Evolutionary conservation across 1,140 invertebrate species (phyloP).

Genomic region (Dinoponera quadriceps): DNA sequence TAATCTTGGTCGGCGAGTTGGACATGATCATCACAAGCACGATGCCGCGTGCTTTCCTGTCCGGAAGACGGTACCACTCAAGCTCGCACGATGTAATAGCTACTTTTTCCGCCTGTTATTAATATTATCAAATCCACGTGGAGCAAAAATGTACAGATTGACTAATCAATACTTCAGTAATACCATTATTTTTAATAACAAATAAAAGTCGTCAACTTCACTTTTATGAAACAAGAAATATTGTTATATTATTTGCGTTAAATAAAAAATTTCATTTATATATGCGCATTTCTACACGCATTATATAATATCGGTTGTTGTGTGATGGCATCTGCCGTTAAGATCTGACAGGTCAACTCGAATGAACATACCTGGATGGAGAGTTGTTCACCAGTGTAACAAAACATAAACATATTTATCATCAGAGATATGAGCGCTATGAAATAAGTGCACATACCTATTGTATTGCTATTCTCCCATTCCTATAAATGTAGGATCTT

Average conservation of each 20-base stretch:
- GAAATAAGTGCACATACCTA: conserved; percentile 63
- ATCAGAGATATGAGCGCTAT: conserved; percentile 58
- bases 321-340: neutral
- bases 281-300: too few relatives aligned
- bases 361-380: conserved; percentile 57
- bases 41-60: conserved; percentile 51
- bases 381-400: conserved; percentile 71
- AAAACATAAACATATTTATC: conserved; percentile 70
- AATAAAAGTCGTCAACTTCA: neutral
- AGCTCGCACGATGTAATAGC: conserved; percentile 54
- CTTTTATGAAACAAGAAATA: neutral
- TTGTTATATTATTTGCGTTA: neutral
- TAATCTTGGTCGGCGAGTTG: conserved; percentile 53
- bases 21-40: conserved; percentile 68
- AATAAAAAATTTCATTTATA: neutral
- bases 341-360: neutral
- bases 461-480: conserved; percentile 61
- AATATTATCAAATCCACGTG: conserved; percentile 2
- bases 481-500: conserved; percentile 55
- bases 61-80: conserved; percentile 65
- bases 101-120: conserved; percentile 55
- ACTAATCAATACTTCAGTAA: neutral
- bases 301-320: neutral
- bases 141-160: neutral
- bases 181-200: neutral